These are phyloP conservation scores for Acronicta leporina DNA, from an alignment of 2,888 invertebrate genomes.

Conservation along the genomic window DNA sequence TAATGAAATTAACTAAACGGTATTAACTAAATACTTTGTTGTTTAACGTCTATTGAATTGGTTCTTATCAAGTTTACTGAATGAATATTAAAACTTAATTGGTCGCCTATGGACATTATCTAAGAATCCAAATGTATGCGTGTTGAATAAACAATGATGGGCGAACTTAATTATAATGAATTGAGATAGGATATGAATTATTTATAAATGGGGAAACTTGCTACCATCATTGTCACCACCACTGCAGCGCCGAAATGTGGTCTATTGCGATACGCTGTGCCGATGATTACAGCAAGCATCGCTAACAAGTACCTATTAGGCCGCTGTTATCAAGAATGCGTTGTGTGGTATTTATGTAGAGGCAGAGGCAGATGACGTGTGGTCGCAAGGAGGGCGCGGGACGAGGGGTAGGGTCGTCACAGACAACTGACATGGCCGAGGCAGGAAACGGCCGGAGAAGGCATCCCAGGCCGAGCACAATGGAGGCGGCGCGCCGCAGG, in stretches of 20 bases:
- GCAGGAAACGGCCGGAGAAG: slow-evolving; percentile 87
- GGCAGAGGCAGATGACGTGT: slow-evolving; percentile 79
- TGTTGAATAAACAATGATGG: slow-evolving; percentile 33
- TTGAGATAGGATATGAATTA: slow-evolving; percentile 27
- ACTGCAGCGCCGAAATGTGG: slow-evolving; percentile 9
- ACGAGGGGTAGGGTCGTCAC: slow-evolving; percentile 64
- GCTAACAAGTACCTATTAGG: slow-evolving; percentile 39
- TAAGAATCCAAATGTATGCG: slow-evolving; percentile 21
- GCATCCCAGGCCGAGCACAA: slow-evolving; percentile 87
- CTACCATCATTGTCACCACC: slow-evolving; percentile 3
- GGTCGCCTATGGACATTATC: slow-evolving; percentile 26
- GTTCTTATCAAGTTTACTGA: slow-evolving; percentile 13
- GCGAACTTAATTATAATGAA: slow-evolving; percentile 35
- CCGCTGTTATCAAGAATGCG: slow-evolving; percentile 47
- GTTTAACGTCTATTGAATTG: slow-evolving; percentile 15
- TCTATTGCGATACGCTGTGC: slow-evolving; percentile 26
- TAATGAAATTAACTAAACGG: slow-evolving; percentile 33
- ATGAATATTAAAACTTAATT: slow-evolving; percentile 6
- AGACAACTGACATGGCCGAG: slow-evolving; percentile 74
- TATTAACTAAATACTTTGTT: slow-evolving; percentile 12
- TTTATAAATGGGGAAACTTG: slow-evolving; percentile 37
- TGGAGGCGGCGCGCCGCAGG: slow-evolving; percentile 87
- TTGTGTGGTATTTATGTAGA: slow-evolving; percentile 59
- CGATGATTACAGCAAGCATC: slow-evolving; percentile 40
- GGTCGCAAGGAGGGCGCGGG: slow-evolving; percentile 62